Evolutionary conservation across 2,113 vertebrate genomes (phyloP).

Genomic region (Hippoglossus stenolepis): DNA sequence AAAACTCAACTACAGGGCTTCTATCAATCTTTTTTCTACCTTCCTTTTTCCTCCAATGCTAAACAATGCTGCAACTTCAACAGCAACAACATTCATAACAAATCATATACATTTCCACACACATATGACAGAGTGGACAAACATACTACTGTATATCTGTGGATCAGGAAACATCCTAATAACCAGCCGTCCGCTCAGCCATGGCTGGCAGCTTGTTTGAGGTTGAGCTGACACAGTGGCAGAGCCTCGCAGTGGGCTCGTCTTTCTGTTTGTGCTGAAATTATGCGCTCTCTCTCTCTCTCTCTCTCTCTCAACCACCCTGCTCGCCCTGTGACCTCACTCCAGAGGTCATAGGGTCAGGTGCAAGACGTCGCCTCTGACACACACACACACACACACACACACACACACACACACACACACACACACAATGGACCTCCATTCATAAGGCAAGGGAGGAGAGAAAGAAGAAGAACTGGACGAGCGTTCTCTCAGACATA

Average conservation of each 20-base stretch:
- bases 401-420: background rate
- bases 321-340: constrained; percentile 63
- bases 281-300: constrained; percentile 48
- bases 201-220: constrained; percentile 34
- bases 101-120: no score
- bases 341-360: constrained; percentile 24
- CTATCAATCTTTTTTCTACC: no score
- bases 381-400: constrained; percentile 33
- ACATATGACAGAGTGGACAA: no score
- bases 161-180: no score
- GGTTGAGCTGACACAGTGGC: constrained; percentile 29
- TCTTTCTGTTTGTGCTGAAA: constrained; percentile 74
- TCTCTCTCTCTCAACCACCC: constrained; percentile 58
- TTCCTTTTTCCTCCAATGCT: no score
- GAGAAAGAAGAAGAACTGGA: constrained; percentile 49
- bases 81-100: no score
- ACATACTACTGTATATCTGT: no score
- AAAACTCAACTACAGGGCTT: no score
- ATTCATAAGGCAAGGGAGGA: constrained; percentile 63
- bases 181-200: no score
- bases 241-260: constrained; percentile 42
- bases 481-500: constrained; percentile 58
- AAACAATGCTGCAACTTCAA: no score
- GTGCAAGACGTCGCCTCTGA: constrained; percentile 60
- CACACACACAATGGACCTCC: constrained; percentile 68